These are phyloP conservation scores for Syrrhaptes paradoxus DNA, from an alignment of 2,113 vertebrate species.

Conservation along the genomic window DNA sequence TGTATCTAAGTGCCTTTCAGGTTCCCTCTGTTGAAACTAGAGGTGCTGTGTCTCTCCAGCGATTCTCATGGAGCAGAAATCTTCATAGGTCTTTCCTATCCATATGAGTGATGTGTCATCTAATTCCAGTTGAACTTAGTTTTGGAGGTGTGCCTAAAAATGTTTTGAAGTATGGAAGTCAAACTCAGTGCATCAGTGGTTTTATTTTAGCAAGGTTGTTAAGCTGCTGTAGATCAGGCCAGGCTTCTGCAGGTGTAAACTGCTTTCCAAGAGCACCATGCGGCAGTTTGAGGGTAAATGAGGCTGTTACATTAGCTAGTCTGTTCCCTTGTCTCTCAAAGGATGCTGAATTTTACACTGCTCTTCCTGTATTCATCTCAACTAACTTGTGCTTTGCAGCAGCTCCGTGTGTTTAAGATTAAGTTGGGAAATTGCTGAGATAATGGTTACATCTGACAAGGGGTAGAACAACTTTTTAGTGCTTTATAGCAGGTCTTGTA, in stretches of 20 bases:
- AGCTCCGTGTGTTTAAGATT: neutral
- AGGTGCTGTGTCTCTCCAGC: neutral
- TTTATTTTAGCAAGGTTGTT: slow-evolving; percentile 24
- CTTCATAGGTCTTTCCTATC: neutral
- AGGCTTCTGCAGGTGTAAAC: neutral
- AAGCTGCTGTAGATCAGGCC: neutral
- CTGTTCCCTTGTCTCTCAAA: neutral
- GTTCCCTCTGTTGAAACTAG: neutral
- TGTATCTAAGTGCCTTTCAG: neutral
- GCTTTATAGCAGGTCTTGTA: neutral
- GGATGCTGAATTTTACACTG: neutral
- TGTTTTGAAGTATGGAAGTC: neutral
- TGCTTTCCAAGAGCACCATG: neutral
- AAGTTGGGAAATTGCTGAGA: neutral
- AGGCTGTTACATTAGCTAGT: neutral
- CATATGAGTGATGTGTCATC: neutral
- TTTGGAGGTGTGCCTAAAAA: neutral
- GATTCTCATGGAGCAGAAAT: neutral
- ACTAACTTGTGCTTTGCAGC: neutral
- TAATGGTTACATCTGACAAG: neutral
- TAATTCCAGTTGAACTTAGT: slow-evolving; percentile 1
- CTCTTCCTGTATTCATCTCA: neutral
- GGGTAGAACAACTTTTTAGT: neutral
- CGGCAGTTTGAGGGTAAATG: neutral
- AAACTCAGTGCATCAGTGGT: neutral